A percentile compares a stretch with the other conserved stretches of the same genome.
Conservation (phyloP, 2,888 invertebrate genomes). For the Archips xylosteana region DNA sequence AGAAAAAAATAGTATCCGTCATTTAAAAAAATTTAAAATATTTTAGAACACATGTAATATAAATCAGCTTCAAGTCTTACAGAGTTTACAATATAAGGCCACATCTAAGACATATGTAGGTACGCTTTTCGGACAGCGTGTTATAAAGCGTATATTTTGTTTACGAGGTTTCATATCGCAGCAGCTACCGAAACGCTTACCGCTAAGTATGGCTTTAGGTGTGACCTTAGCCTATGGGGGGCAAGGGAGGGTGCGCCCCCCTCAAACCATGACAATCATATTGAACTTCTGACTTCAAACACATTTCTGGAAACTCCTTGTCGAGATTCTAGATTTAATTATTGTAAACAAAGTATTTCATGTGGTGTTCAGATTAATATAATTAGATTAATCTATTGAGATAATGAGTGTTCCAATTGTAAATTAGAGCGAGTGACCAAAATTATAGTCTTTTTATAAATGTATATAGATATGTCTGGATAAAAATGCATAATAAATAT, state of each 20-base stretch:
- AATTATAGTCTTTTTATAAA: conserved; percentile 32
- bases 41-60: too few species aligned
- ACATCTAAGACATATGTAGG: too few species aligned
- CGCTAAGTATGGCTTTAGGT: background rate
- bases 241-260: background rate
- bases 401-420: conserved; percentile 31
- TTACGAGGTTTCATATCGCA: too few species aligned
- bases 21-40: background rate
- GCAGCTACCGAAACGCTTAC: too few species aligned
- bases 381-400: conserved; percentile 26
- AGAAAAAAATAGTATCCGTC: background rate
- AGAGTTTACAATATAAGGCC: too few species aligned
- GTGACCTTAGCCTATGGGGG: background rate
- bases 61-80: too few species aligned
- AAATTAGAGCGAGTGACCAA: conserved; percentile 45
- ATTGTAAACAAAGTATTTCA: conserved; percentile 6
- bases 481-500: conserved; percentile 62
- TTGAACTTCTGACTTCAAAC: background rate
- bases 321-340: background rate
- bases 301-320: background rate
- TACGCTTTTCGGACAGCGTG: too few species aligned
- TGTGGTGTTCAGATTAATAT: conserved; percentile 24
- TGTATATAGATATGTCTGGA: conserved; percentile 48
- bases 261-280: background rate
- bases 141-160: too few species aligned